phyloP scores from a whole-genome alignment of 2,113 vertebrate species.

The Brachyhypopomus occidentalis region DNA sequence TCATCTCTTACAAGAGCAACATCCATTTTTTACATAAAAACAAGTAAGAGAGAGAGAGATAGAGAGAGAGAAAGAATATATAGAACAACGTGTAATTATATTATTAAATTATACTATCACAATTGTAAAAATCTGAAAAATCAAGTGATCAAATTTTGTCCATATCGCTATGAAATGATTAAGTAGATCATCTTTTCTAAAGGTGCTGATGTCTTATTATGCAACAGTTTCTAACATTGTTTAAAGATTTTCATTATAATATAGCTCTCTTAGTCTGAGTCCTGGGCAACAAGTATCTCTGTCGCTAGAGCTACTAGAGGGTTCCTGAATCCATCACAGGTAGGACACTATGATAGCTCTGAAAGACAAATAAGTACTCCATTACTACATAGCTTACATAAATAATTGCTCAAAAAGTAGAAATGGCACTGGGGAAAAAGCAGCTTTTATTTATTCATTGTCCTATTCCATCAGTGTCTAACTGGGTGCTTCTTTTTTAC shows the following conservation, averaged over 20 bases:
- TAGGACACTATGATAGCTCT: neutral
- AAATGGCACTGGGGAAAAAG: conserved; percentile 31
- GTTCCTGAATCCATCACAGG: neutral
- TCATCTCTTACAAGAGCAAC: conserved; percentile 44
- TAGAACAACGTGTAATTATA: neutral
- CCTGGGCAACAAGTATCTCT: neutral
- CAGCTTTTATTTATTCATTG: conserved; percentile 50
- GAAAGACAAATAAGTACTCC: neutral
- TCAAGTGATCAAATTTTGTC: neutral
- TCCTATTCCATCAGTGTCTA: conserved; percentile 44
- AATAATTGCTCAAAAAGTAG: conserved; percentile 26
- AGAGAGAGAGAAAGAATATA: neutral
- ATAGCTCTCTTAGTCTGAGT: neutral
- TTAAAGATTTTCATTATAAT: too few relatives aligned
- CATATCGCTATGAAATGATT: neutral
- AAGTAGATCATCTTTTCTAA: too few relatives aligned
- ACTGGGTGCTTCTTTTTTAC: conserved; percentile 31
- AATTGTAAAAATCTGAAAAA: neutral
- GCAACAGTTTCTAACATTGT: too few relatives aligned
- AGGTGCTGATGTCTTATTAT: too few relatives aligned
- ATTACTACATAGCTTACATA: neutral
- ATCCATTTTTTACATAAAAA: conserved; percentile 46
- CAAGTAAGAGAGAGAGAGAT: neutral
- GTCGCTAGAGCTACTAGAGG: neutral
- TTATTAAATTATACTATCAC: neutral